Conservation (phyloP, 2,797 vertebrate species). For the Myotis pilosus region DNA sequence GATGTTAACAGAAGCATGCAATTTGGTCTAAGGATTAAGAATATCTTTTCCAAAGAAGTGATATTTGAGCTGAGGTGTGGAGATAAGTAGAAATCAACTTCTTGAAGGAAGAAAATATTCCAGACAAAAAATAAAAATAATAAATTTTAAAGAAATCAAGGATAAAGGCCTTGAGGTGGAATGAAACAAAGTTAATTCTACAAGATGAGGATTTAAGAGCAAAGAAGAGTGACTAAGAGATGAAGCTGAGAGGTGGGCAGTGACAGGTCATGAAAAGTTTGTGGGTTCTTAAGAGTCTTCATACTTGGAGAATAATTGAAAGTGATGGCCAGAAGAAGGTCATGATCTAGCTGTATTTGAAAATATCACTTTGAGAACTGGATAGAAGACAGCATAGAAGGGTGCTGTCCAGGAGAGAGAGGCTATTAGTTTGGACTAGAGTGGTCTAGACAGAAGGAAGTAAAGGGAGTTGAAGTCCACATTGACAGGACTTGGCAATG, state of each 20-base stretch:
- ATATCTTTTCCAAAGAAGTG: background rate
- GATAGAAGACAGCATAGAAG: background rate
- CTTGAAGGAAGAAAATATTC: background rate
- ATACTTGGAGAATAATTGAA: background rate
- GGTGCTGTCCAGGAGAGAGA: background rate
- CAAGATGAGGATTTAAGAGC: background rate
- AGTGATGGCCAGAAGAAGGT: background rate
- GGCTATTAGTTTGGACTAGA: background rate
- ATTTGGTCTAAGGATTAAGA: background rate
- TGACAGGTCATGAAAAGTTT: background rate
- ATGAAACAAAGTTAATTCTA: background rate
- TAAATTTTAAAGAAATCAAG: background rate
- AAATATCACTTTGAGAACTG: background rate
- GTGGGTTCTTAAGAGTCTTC: background rate
- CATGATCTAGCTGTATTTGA: background rate
- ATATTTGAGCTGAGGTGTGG: background rate
- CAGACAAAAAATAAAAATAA: background rate
- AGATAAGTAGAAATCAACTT: background rate
- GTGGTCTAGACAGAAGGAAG: background rate
- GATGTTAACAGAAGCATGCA: background rate
- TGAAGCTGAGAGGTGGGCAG: background rate
- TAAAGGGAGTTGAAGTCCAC: background rate
- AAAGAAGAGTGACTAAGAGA: background rate
- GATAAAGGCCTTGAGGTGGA: background rate
- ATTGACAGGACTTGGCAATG: background rate